phyloP scores from a whole-genome alignment of 2,888 invertebrate species.

The Troides aeacus region DNA sequence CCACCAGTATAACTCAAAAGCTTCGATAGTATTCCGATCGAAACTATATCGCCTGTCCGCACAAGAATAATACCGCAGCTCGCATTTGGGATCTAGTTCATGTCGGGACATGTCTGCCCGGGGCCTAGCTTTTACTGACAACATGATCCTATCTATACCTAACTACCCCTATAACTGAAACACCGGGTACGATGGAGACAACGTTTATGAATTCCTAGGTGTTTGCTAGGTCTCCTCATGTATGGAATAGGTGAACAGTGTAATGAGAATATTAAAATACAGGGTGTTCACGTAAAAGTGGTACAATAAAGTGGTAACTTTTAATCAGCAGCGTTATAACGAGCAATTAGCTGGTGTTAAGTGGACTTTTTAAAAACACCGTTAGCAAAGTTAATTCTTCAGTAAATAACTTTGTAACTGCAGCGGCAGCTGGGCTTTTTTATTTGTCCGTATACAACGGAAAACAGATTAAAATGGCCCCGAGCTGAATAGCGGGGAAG shows the following conservation, averaged over 20 bases:
- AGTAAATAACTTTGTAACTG: constrained; percentile 53
- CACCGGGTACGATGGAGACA: not conserved
- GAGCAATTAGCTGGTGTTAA: constrained; percentile 21
- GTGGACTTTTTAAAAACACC: constrained; percentile 30
- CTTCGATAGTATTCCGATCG: not conserved
- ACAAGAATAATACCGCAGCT: constrained; percentile 20
- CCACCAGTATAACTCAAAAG: too few species aligned
- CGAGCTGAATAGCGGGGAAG: constrained; percentile 56
- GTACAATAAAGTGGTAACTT: not conserved
- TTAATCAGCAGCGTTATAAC: constrained; percentile 6
- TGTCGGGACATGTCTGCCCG: constrained; percentile 46
- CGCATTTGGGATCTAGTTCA: constrained; percentile 39
- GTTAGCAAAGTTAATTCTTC: constrained; percentile 46
- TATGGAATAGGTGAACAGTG: too few species aligned
- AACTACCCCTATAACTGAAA: not conserved
- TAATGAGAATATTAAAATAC: too few species aligned
- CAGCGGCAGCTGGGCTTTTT: constrained; percentile 40
- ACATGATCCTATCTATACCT: constrained; percentile 20
- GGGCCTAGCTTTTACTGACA: constrained; percentile 39
- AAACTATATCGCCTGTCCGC: not conserved
- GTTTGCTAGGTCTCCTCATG: too few species aligned
- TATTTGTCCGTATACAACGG: constrained; percentile 54
- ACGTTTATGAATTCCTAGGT: not conserved
- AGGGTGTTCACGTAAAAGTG: not conserved
- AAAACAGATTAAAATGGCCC: constrained; percentile 74